phyloP scores from a whole-genome alignment of 2,888 invertebrate genomes.

The Hypsopygia costalis region DNA sequence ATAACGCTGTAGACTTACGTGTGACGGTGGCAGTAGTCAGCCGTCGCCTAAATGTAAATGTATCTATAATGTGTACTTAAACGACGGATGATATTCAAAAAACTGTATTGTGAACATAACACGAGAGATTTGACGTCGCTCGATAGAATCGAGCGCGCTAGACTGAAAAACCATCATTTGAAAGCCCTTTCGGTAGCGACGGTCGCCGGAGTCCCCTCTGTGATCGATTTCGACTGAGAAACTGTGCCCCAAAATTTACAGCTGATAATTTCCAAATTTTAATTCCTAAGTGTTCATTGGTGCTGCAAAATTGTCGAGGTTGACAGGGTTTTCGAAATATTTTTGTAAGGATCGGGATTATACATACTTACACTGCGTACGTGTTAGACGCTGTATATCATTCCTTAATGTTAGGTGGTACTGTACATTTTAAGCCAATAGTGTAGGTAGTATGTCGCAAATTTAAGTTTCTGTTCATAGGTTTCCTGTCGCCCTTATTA shows the following conservation, averaged over 20 bases:
- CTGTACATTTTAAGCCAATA: constrained; percentile 56
- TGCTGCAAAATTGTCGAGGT: constrained; percentile 59
- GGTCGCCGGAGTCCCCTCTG: constrained; percentile 14
- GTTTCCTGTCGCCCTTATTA: constrained; percentile 9
- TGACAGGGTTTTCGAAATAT: constrained; percentile 60
- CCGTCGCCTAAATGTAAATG: not conserved
- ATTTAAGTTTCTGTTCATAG: constrained; percentile 37
- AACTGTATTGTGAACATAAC: not conserved
- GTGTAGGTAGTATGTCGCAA: constrained; percentile 42
- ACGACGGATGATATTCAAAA: not conserved
- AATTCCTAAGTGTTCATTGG: constrained; percentile 61
- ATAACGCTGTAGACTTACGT: not conserved
- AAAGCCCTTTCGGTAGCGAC: not conserved
- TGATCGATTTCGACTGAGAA: constrained; percentile 27
- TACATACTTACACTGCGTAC: constrained; percentile 36
- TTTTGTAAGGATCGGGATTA: constrained; percentile 47
- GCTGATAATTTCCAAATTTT: constrained; percentile 32
- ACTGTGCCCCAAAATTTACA: constrained; percentile 18
- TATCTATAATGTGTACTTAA: not conserved
- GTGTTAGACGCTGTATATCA: constrained; percentile 45
- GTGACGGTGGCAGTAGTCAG: not conserved
- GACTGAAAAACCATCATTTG: not conserved
- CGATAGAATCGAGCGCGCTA: not conserved
- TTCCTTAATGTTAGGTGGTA: constrained; percentile 58
- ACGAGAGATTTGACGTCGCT: not conserved